These are phyloP conservation scores for Scomber japonicus DNA, from an alignment of 2,113 vertebrate species.

Conservation along the genomic window DNA sequence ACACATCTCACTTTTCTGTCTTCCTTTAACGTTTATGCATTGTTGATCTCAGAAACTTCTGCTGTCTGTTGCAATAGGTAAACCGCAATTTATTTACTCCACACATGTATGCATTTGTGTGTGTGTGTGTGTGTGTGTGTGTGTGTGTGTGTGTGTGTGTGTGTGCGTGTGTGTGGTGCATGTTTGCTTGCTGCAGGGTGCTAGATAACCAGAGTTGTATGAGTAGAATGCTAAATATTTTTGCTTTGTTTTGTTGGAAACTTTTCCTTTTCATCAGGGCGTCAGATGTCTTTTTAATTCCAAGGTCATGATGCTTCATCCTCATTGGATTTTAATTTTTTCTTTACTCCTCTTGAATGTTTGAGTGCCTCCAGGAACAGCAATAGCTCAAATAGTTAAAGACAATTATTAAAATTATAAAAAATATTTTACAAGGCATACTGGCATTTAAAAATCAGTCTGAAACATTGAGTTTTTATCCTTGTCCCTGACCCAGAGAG, in stretches of 20 bases:
- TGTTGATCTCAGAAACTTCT: slow-evolving; percentile 61
- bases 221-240: slow-evolving; percentile 51
- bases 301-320: slow-evolving; percentile 67
- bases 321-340: neutral
- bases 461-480: slow-evolving; percentile 42
- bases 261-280: slow-evolving; percentile 26
- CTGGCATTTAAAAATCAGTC: slow-evolving; percentile 43
- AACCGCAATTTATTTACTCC: slow-evolving; percentile 49
- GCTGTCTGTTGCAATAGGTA: slow-evolving; percentile 54
- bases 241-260: slow-evolving; percentile 57
- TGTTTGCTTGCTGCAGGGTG: slow-evolving; percentile 53
- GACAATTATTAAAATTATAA: slow-evolving; percentile 47
- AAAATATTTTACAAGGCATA: slow-evolving; percentile 13
- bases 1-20: slow-evolving; percentile 69
- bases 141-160: slow-evolving; percentile 17
- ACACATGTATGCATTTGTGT: slow-evolving; percentile 22
- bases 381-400: slow-evolving; percentile 52
- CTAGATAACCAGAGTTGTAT: slow-evolving; percentile 63
- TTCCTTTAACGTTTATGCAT: slow-evolving; percentile 58
- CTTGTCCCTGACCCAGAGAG: slow-evolving; percentile 45
- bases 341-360: neutral
- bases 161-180: neutral
- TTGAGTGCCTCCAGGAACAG: slow-evolving; percentile 40
- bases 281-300: slow-evolving; percentile 64
- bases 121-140: neutral